Base-by-base conservation (phyloP, 2,797 vertebrate genomes). In the Chanos chanos region DNA sequence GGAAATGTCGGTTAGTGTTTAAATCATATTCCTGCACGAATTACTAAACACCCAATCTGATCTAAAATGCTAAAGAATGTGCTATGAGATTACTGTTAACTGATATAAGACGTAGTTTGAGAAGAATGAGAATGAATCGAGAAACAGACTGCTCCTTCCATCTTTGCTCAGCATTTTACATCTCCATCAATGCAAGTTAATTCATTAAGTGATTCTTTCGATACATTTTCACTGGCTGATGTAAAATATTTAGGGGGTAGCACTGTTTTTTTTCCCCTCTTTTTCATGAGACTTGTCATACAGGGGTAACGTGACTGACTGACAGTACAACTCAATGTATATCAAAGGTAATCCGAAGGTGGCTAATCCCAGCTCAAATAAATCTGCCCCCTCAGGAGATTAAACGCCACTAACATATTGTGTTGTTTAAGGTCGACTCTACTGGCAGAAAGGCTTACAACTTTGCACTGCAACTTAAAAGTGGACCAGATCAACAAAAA, bases 321-420 rank as follows among this genome's bases (percentile, higher is more conserved):
- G 7, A 22, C 19, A 43, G 43, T 33, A 55, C 45, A 59, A 36
- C 57, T 7, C 53, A 36, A 43, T 39, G 31, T 36, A 52, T 58
- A 34, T 64, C 43, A 37, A 53, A 37, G 25, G 61, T 44, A 63
- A 60, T 56, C 53, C 47, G 55, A 55, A 68, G 48, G 18, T 28
- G 31, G 49, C 31, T 57, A 58, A 66, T 52, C 31, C 48, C 25
- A 33, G 13, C 52, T 39, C 19, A 30, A 31, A 39, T 13, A 30
- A 64, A 59, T 47, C 60, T 56, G 47, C 22, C 25, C 12, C 3
- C 24, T 15, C 37, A 13, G 7, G 34, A 48, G 43, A 47, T 21
- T 52, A 37, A 56, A 40, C 28, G 22, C 47, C 12, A 7, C 7
- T 43, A 24, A 44, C 54, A 58, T 39, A 65, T n/a, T 65, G 62